Evolutionary conservation across 1,140 invertebrate species (phyloP).

Genomic region (Trichonephila inaurata): DNA sequence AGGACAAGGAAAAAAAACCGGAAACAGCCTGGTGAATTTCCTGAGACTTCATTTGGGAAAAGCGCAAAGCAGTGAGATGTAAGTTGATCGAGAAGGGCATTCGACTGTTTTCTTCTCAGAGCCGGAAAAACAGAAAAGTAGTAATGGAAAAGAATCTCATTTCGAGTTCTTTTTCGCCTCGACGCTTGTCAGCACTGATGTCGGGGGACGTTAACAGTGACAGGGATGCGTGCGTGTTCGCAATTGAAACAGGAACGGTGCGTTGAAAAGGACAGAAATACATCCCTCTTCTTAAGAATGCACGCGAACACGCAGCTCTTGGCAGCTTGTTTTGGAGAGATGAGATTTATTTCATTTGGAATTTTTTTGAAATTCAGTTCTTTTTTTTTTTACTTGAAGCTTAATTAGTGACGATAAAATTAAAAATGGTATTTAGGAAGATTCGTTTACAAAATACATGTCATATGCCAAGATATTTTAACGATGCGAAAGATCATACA

Average conservation of each 20-base stretch:
- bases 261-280: conserved; percentile 6
- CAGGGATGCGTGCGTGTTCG: conserved; percentile 3
- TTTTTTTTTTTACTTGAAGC: too few relatives aligned
- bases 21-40: background rate
- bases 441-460: too few relatives aligned
- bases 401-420: too few relatives aligned
- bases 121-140: background rate
- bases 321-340: background rate
- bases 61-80: background rate
- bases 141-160: conserved; percentile 59
- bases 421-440: too few relatives aligned
- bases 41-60: conserved; percentile 5
- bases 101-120: conserved; percentile 23
- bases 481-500: too few relatives aligned
- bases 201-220: background rate
- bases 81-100: background rate
- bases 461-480: too few relatives aligned
- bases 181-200: conserved; percentile 33
- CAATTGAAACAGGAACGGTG: conserved; percentile 32
- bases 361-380: too few relatives aligned
- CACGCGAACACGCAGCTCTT: conserved; percentile 36
- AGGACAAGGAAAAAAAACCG: background rate
- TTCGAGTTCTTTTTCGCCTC: conserved; percentile 47
- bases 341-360: too few relatives aligned
- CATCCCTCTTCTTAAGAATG: background rate